These are phyloP conservation scores for Neosilurus mollespiculum DNA, from an alignment of 2,797 vertebrate genomes.

Conservation along the genomic window DNA sequence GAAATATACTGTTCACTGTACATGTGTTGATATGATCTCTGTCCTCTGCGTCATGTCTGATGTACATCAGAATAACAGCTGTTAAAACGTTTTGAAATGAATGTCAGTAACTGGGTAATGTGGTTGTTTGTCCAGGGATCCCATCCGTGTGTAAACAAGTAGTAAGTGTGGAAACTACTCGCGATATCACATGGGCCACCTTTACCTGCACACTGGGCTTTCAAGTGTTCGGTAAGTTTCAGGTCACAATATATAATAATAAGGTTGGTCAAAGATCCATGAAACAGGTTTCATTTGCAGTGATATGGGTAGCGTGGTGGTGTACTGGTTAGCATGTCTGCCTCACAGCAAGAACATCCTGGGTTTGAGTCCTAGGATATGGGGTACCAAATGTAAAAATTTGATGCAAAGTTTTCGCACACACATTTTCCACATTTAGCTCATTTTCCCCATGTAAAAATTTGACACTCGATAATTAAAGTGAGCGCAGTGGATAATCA, in stretches of 20 bases:
- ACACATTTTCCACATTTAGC: no score
- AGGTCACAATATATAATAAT: not conserved
- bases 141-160: slow-evolving; percentile 97
- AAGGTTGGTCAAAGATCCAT: not conserved
- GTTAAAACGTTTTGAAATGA: not conserved
- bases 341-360: no score
- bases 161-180: slow-evolving; percentile 91
- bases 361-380: no score
- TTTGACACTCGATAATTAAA: no score
- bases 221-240: slow-evolving; percentile 86
- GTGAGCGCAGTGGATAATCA: no score
- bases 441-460: no score
- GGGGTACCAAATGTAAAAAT: no score
- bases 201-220: slow-evolving; percentile 93
- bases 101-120: not conserved
- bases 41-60: not conserved
- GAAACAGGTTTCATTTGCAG: not conserved
- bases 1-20: not conserved
- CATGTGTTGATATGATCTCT: not conserved
- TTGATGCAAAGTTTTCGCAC: no score
- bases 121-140: slow-evolving; percentile 79
- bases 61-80: not conserved
- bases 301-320: no score
- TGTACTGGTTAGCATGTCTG: no score
- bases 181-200: slow-evolving; percentile 90